phyloP scores from a whole-genome alignment of 2,888 invertebrate species.

The Azorinus chamasolen region DNA sequence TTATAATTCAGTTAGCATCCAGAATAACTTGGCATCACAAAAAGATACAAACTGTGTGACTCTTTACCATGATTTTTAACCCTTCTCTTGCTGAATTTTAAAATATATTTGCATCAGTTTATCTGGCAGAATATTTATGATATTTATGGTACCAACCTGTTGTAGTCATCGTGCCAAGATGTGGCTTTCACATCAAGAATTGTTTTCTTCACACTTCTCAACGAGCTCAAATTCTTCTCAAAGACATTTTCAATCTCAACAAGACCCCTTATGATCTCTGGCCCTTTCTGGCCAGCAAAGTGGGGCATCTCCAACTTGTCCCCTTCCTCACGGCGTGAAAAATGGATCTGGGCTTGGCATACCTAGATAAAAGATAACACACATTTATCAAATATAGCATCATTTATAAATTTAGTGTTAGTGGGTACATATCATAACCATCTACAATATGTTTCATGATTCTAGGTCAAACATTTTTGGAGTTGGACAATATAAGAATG shows the following conservation, averaged over 20 bases:
- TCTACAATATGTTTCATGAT: too few species aligned
- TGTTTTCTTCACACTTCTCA: conserved; percentile 89
- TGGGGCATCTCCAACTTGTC: conserved; percentile 90
- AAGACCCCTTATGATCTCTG: conserved; percentile 86
- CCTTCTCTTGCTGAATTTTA: too few species aligned
- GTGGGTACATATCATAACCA: too few species aligned
- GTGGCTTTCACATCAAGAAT: conserved; percentile 87
- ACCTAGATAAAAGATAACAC: conserved; percentile 87
- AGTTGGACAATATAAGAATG: too few species aligned
- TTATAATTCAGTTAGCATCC: too few species aligned
- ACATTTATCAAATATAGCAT: too few species aligned
- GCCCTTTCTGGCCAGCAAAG: conserved; percentile 91
- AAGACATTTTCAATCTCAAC: conserved; percentile 91
- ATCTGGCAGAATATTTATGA: too few species aligned
- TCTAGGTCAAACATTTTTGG: too few species aligned
- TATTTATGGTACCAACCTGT: conserved; percentile 75
- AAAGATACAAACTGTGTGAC: too few species aligned
- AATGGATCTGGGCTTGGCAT: conserved; percentile 95
- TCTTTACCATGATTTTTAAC: too few species aligned
- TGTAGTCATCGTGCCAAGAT: conserved; percentile 93
- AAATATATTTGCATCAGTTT: too few species aligned
- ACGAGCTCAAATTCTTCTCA: conserved; percentile 89
- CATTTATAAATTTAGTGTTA: not conserved
- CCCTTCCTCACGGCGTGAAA: conserved; percentile 91
- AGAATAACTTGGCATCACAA: too few species aligned